These are phyloP conservation scores for Antechinus flavipes DNA, from an alignment of 2,113 vertebrate genomes.

Conservation along the genomic window DNA sequence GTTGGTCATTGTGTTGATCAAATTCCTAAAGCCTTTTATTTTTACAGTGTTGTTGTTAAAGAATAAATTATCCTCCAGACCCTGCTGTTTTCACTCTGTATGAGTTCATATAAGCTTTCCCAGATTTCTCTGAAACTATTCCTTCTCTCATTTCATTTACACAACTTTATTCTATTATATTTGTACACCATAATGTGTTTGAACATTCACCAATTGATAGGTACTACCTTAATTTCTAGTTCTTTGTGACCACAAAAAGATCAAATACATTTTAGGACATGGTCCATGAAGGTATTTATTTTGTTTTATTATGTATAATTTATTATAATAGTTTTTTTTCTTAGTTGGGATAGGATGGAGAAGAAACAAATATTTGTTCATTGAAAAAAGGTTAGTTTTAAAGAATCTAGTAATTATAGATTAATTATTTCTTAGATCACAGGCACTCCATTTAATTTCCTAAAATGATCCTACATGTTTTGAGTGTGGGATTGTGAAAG, in stretches of 20 bases:
- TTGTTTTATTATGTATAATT: background rate
- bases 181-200: background rate
- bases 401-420: background rate
- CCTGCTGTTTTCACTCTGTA: background rate
- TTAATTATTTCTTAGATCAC: background rate
- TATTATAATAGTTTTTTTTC: background rate
- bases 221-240: background rate
- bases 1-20: background rate
- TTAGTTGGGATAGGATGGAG: background rate
- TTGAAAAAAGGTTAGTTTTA: background rate
- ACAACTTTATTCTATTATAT: background rate
- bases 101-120: background rate
- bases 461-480: background rate
- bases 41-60: background rate
- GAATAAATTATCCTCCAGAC: background rate
- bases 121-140: background rate
- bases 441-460: background rate
- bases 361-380: background rate
- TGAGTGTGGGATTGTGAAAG: background rate
- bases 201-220: background rate
- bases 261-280: background rate
- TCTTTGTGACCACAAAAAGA: background rate
- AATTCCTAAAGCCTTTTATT: background rate
- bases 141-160: background rate
- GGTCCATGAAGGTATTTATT: background rate